These are phyloP conservation scores for Hydrozoanthus gracilis DNA, from an alignment of 92 coral and sea anemone genomes.

Conservation along the genomic window DNA sequence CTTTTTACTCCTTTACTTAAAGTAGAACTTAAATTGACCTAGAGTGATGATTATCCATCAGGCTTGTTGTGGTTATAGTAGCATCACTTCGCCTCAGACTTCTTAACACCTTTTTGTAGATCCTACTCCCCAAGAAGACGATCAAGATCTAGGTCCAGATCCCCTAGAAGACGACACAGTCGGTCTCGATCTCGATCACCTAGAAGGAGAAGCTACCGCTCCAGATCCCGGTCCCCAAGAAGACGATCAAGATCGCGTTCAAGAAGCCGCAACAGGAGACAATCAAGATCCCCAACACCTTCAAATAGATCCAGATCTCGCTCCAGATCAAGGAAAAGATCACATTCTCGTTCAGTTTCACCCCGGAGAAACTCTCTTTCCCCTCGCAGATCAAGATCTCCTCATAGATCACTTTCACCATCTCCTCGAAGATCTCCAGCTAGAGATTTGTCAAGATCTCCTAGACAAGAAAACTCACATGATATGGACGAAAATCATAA, in stretches of 20 bases:
- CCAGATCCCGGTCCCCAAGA: slow-evolving; percentile 55
- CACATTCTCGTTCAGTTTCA: slow-evolving; percentile 20
- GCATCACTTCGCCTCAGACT: neutral
- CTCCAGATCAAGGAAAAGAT: slow-evolving; percentile 42
- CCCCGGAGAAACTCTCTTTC: slow-evolving; percentile 21
- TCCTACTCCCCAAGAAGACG: slow-evolving; percentile 65
- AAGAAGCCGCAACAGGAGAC: slow-evolving; percentile 64
- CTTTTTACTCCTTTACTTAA: no score
- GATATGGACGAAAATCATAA: slow-evolving; percentile 40
- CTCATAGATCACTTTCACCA: slow-evolving; percentile 74
- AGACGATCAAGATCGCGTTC: slow-evolving; percentile 70
- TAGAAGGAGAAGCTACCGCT: slow-evolving; percentile 59
- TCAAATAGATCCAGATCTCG: slow-evolving; percentile 68
- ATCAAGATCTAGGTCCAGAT: slow-evolving; percentile 73
- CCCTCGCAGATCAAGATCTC: slow-evolving; percentile 50
- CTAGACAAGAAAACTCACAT: slow-evolving; percentile 57
- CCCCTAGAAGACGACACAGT: slow-evolving; percentile 54
- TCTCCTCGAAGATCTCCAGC: slow-evolving; percentile 63
- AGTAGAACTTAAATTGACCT: no score
- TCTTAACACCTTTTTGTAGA: slow-evolving; percentile 18
- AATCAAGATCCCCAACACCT: slow-evolving; percentile 71
- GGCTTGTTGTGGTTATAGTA: neutral
- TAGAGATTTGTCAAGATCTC: slow-evolving; percentile 74
- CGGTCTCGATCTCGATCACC: slow-evolving; percentile 74
- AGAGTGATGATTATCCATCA: no score